Evolutionary conservation across 1,140 invertebrate species (phyloP).

Genomic region (Drosophila suzukii): DNA sequence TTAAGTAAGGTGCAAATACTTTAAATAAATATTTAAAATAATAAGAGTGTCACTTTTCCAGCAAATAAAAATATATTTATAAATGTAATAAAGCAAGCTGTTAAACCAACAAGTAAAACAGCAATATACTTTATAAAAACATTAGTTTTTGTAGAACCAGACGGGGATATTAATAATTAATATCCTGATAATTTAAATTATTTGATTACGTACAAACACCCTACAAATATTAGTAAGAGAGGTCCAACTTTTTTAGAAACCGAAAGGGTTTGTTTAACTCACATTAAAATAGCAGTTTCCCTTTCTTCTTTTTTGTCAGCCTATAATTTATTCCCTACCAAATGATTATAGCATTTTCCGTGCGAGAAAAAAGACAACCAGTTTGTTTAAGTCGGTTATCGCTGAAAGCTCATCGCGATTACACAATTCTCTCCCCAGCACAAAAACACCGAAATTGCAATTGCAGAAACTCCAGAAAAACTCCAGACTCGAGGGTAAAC

Average conservation of each 20-base stretch:
- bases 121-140: too few relatives aligned
- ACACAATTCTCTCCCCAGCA: constrained; percentile 36
- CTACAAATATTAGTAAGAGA: too few relatives aligned
- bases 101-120: too few relatives aligned
- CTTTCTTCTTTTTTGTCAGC: constrained; percentile 11
- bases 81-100: too few relatives aligned
- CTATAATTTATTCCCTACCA: constrained; percentile 19
- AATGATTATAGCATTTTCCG: constrained; percentile 19
- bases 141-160: too few relatives aligned
- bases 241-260: neutral
- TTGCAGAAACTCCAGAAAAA: constrained; percentile 9
- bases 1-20: too few relatives aligned
- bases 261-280: neutral
- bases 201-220: too few relatives aligned
- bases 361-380: neutral
- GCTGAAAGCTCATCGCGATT: constrained; percentile 32
- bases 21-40: too few relatives aligned
- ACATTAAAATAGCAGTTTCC: neutral
- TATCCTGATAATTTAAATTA: too few relatives aligned
- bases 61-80: neutral
- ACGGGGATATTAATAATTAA: too few relatives aligned
- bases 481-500: constrained; percentile 12
- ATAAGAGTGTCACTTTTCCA: neutral
- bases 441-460: constrained; percentile 14
- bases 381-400: constrained; percentile 10